Base-by-base conservation (phyloP, 2,113 vertebrate species). In the Silurus meridionalis region DNA sequence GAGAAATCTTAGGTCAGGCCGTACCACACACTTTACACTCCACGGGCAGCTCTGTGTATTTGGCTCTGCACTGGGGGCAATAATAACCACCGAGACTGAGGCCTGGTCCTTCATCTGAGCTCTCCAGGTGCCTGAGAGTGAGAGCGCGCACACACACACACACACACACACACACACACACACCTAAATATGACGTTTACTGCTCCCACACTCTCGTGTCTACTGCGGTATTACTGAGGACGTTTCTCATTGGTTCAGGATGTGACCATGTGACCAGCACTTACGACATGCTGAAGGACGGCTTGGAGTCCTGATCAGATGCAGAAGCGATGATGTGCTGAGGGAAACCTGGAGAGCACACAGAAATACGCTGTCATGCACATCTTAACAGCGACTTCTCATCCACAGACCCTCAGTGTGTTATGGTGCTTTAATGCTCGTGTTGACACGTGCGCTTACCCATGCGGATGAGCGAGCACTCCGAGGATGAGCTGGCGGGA, bases 401-500 rank as follows among this genome's bases (percentile, higher is more conserved):
- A 37, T 37, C 37, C 15, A 17, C 21, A 58, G 57, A 15, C 14
- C 3, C 67, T 71, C 67, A 1, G 28, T 21, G 69, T 50, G 37
- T 21, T 9, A 19, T 10, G 71, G 17, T 50, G 69, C 37, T 72
- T 46, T 48, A 52, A 19, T 72, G 17, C 2, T 2, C 37, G 10
- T 69, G 66, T 37, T 37, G 37, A 37, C 37, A 37, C 2, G 37
- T 37, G 37, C 37, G 37, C 37, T 85, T 94, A 99, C 98, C 98
- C 98, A 99, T 99, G 74, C 98, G 97, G 93, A 99, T 99, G 74
- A 99, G 95, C 19, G 98, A 99, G 88, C 97, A 98, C 87, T 99
- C 98, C 1, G 97, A 97, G 46, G 94, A 95, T 46, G 95, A 96
- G 92, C 94, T 96, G 89, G 97, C 96, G 19, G 98, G 97, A 53